Percentiles rank a stretch among this genome's conserved stretches.
phyloP scores from a whole-genome alignment of 2,888 invertebrate species.

The Macrophya alboannulata region DNA sequence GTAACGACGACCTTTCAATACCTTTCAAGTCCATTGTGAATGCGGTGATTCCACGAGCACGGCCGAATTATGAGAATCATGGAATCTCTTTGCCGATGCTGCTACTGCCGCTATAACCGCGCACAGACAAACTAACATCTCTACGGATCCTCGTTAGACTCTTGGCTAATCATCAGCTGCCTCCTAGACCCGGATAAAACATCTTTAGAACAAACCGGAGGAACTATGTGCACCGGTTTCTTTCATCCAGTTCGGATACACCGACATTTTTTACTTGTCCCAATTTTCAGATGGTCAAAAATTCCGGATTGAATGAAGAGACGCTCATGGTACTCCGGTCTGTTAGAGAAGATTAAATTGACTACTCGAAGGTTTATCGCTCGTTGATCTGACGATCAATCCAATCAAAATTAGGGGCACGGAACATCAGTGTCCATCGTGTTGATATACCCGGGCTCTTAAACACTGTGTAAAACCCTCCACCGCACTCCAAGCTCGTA shows the following conservation, averaged over 20 bases:
- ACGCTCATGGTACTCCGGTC: not conserved
- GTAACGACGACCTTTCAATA: conserved; percentile 56
- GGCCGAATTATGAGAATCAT: conserved; percentile 33
- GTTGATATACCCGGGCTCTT: not conserved
- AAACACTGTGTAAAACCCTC: conserved; percentile 25
- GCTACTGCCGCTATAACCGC: not conserved
- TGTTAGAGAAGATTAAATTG: conserved; percentile 3
- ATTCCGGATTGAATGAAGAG: not conserved
- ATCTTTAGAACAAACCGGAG: not conserved
- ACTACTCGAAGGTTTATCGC: conserved; percentile 25
- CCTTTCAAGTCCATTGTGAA: conserved; percentile 51
- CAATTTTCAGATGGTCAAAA: not conserved
- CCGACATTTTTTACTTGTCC: not conserved
- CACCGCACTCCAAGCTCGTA: not conserved
- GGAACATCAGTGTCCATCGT: conserved; percentile 2
- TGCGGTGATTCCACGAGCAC: not conserved
- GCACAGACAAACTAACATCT: conserved; percentile 22
- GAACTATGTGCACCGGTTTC: not conserved
- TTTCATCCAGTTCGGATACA: not conserved
- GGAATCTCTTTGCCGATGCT: conserved; percentile 22
- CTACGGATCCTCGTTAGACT: not conserved
- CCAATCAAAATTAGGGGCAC: not conserved
- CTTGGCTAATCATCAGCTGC: conserved; percentile 28
- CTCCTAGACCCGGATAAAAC: not conserved
- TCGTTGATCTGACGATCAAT: conserved; percentile 35